Conservation (phyloP, 2,797 vertebrate genomes). For the Erethizon dorsatum region DNA sequence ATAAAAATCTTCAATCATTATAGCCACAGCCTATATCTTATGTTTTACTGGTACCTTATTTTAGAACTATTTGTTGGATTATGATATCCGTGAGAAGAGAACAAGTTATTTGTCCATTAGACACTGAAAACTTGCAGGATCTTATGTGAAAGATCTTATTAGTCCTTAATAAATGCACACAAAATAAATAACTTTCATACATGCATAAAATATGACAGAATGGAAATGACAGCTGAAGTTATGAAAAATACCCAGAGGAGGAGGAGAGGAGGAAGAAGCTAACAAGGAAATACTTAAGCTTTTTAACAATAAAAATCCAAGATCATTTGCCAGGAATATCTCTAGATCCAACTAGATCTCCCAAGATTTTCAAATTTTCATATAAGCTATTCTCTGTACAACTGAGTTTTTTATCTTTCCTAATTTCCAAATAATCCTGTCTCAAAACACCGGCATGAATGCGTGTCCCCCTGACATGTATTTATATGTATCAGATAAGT, state of each 20-base stretch:
- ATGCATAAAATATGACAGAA: background rate
- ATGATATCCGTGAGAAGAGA: background rate
- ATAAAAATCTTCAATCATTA: background rate
- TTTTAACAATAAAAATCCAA: background rate
- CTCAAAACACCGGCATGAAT: background rate
- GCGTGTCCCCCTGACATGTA: background rate
- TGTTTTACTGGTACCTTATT: background rate
- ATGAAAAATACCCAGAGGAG: background rate
- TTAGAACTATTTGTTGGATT: background rate
- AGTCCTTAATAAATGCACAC: background rate
- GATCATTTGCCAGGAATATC: background rate
- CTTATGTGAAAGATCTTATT: background rate
- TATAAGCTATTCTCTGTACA: background rate
- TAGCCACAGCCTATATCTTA: background rate
- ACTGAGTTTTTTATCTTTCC: background rate
- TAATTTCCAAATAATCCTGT: background rate
- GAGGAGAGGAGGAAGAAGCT: background rate
- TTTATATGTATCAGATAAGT: background rate
- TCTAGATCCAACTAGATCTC: background rate
- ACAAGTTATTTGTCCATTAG: background rate
- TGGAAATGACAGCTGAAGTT: background rate
- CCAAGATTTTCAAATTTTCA: background rate
- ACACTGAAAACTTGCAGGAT: background rate
- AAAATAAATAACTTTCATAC: background rate
- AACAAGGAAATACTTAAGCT: background rate